Base-by-base conservation (phyloP, 1,140 invertebrate species). In the Camponotus floridanus region DNA sequence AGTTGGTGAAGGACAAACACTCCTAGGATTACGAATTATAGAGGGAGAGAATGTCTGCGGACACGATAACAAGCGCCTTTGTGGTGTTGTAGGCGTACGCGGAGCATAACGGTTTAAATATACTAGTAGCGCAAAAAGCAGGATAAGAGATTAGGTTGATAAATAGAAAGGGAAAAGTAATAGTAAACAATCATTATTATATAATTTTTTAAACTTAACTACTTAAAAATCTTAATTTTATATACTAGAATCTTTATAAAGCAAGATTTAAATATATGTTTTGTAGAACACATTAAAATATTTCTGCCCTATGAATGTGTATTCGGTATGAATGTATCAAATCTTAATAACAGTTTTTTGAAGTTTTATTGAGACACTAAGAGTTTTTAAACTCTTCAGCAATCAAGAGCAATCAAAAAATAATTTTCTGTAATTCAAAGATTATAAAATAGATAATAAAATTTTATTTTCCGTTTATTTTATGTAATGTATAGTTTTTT, bases 1-100 rank as follows among this genome's bases (percentile, higher is more conserved):
- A 4, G 95, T 96, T 31, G 94, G 95, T 45, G 91, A 95, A 67
- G 92, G 94, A 78, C 91, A 95, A 86, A 90, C 90, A 81, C 91
- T 94, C 88, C 91, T 92, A 78, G 78, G 18, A 83, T 70, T 36
- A 51, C 64, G 65, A 6, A 83, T 65, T 39, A 87, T 51, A 83
- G 59, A 62, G 67, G 89, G 86, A 73, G 89, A 88, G 8, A 89
- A 61, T 3, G 94, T 83, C 55, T 92, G 93, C 0, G 94, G 92
- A 81, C 91, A 94, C 21, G 92, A 94, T 64, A 95, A 85, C 78
- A 95, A 92, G 59, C 92, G 94, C 55, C 92, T 91, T 45, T 95
- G 93, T 73, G 92, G 91, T 15, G 92, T 92, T 8, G 91, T 93
- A 26, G 94, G 93, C 15, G 92, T 90, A 67, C 76, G 92, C 15